Percentiles rank a stretch among this genome's conserved stretches.
Evolutionary conservation across 2,797 vertebrate genomes (phyloP).

Genomic region (Crenuchus spilurus): DNA sequence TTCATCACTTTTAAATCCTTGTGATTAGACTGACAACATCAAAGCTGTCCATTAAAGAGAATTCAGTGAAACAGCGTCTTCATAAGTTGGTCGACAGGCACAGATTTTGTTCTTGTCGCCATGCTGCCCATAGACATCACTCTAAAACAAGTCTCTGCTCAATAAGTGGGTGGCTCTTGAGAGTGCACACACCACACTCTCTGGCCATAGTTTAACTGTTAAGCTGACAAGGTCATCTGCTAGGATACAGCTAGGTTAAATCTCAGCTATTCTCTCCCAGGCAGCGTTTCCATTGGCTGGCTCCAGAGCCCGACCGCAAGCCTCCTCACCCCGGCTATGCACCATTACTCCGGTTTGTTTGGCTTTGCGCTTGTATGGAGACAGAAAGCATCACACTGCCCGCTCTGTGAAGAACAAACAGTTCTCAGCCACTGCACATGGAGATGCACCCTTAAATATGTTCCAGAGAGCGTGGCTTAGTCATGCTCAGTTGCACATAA

Average conservation of each 20-base stretch:
- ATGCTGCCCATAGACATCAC: too few species aligned
- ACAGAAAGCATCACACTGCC: background rate
- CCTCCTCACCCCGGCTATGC: slow-evolving; percentile 18
- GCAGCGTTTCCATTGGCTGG: slow-evolving; percentile 8
- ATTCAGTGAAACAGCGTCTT: too few species aligned
- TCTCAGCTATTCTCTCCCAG: background rate
- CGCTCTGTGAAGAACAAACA: background rate
- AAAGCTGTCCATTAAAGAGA: too few species aligned
- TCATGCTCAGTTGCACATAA: background rate
- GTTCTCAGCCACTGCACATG: background rate
- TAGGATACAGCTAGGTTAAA: slow-evolving; percentile 21
- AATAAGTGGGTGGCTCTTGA: too few species aligned
- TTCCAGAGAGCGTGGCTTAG: background rate
- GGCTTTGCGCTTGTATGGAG: slow-evolving; percentile 13
- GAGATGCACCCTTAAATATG: background rate
- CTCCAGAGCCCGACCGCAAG: slow-evolving; percentile 25
- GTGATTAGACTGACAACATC: too few species aligned
- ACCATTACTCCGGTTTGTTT: slow-evolving; percentile 38
- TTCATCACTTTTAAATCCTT: too few species aligned
- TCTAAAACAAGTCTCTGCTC: too few species aligned
- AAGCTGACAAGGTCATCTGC: too few species aligned
- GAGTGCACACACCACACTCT: too few species aligned
- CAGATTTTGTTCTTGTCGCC: too few species aligned
- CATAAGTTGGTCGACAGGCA: too few species aligned
- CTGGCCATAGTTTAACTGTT: too few species aligned